Base-by-base conservation (phyloP, 2,888 invertebrate genomes). In the Ennomos fuscantarius region DNA sequence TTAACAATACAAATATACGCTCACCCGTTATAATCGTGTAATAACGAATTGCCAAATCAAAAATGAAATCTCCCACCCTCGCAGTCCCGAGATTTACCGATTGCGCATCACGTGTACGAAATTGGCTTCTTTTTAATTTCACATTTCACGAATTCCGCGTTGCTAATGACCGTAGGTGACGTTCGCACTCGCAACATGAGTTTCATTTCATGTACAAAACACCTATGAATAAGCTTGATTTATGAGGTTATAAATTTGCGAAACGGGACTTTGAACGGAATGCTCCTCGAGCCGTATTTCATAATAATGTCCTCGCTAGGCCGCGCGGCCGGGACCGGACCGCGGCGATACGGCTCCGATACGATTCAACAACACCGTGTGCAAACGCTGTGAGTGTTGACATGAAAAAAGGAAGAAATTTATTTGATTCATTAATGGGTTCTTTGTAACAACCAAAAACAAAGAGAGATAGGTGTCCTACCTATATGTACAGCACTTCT, bases 221-320 rank as follows among this genome's bases (percentile, higher is more conserved):
- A 76, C 76, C 73, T 78, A 79, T 79, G 79, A 81, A 79, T 79
- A 78, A 76, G 66, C 70, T 66, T 81, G 81, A 82, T 82, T 81
- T 82, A 82, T 72, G 72, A 65, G 57, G 75, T 58, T 77, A 81
- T 82, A 81, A 81, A 82, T 82, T 79, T 73, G 69, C 70, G 71
- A 71, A 69, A 70, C 69, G 71, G 68, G 72, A 67, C 68, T 75
- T 76, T 72, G 58, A 53, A 41, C 76, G 73, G 78, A 80, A 78
- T 76, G 81, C 70, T 77, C 69, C 78, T 74, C 75, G 62, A 70
- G 76, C 72, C 73, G 70, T 82, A 81, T 81, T 76, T 82, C 80
- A 82, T 72, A 73, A 75, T 81, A 81, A 82, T 81, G 79, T 76
- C 74, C 60, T 65, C 69, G 62, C 76, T 79, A 73, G 76, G 74